phyloP scores from a whole-genome alignment of 2,113 vertebrate species.

The Furnarius figulus region DNA sequence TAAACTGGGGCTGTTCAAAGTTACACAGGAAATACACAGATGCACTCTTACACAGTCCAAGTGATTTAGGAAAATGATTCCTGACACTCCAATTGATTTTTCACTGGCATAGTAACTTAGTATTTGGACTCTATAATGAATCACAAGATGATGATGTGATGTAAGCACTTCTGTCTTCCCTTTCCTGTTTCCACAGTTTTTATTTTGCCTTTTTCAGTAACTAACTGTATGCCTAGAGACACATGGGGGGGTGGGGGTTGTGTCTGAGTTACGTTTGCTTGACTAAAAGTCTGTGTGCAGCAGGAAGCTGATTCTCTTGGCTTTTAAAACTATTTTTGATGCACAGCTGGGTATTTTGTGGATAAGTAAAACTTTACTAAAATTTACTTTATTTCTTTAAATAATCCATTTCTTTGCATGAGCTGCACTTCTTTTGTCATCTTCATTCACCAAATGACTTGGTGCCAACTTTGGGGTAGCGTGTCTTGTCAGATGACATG shows the following conservation, averaged over 20 bases:
- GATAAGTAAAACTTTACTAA: background rate
- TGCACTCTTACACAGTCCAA: background rate
- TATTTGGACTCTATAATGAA: background rate
- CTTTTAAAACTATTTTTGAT: background rate
- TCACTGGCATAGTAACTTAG: background rate
- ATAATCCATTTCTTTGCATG: background rate
- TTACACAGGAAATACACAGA: background rate
- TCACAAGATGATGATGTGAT: background rate
- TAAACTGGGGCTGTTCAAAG: background rate
- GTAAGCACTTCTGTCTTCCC: background rate
- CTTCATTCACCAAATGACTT: background rate
- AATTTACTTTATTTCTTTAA: background rate
- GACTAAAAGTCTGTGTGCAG: background rate
- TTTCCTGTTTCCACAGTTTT: background rate
- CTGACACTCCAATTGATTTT: background rate
- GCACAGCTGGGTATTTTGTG: background rate
- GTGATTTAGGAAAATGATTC: background rate
- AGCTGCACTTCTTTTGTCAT: background rate
- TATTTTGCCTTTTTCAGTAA: background rate
- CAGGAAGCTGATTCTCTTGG: background rate
- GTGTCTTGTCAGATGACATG: background rate
- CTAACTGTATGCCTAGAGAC: background rate
- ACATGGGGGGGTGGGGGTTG: accelerated
- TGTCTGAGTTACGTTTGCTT: background rate
- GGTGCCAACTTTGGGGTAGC: background rate